Evolutionary conservation across 2,797 vertebrate genomes (phyloP).

Genomic region (Premnoplex brunnescens): DNA sequence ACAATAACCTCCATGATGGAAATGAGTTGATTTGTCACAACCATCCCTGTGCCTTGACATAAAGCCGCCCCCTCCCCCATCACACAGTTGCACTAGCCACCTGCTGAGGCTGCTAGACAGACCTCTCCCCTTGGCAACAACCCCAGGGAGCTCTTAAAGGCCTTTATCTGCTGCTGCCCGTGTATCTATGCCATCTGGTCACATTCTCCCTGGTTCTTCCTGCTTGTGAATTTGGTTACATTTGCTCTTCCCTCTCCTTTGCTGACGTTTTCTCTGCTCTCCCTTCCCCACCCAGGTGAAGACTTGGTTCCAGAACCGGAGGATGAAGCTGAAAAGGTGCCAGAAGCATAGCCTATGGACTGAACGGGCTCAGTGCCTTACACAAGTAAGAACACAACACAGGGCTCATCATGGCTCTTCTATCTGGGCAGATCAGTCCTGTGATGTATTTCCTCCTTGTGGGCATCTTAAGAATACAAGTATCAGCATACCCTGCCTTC

Average conservation of each 20-base stretch:
- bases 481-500: rapidly evolving
- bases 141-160: not conserved
- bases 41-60: not conserved
- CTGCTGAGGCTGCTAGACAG: constrained; percentile 60
- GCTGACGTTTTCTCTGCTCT: not conserved
- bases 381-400: not conserved
- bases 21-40: not conserved
- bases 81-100: not conserved
- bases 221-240: not conserved
- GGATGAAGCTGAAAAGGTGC: constrained; percentile 88
- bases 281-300: constrained; percentile 80
- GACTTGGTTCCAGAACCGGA: constrained; percentile 93
- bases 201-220: not conserved
- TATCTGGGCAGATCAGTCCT: not conserved
- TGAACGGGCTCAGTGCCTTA: constrained; percentile 58
- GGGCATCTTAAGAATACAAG: rapidly evolving
- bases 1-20: not conserved
- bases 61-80: not conserved
- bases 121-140: not conserved
- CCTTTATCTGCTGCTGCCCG: constrained; percentile 3
- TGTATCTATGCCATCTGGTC: constrained; percentile 29
- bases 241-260: not conserved
- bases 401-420: not conserved
- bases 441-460: not conserved
- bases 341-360: constrained; percentile 84